A percentile compares a stretch with the other conserved stretches of the same genome.
phyloP scores from a whole-genome alignment of 2,797 vertebrate genomes.

The Lophotriccus pileatus region DNA sequence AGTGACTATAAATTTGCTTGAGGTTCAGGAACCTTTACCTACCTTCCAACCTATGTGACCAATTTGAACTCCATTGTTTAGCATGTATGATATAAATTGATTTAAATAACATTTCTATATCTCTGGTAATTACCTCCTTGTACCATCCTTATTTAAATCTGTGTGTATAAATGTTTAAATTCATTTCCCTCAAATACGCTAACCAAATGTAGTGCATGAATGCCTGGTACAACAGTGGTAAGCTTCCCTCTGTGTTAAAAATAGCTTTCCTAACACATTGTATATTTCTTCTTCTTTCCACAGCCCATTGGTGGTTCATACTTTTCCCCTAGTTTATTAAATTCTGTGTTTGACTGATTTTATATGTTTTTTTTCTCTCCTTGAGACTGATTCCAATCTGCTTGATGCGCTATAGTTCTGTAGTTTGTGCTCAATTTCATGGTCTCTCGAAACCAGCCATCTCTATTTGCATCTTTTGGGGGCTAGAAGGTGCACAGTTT shows the following conservation, averaged over 20 bases:
- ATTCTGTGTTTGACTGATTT: background rate
- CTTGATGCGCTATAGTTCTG: background rate
- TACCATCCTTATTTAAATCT: background rate
- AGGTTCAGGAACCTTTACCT: background rate
- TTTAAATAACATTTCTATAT: background rate
- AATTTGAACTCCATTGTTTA: background rate
- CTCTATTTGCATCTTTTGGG: background rate
- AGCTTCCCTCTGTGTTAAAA: background rate
- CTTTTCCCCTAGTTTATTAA: background rate
- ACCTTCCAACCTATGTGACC: background rate
- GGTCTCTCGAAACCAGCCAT: background rate
- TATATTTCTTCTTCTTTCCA: background rate
- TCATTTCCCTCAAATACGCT: background rate
- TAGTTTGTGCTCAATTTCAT: background rate
- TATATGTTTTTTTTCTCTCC: background rate
- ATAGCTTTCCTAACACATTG: background rate
- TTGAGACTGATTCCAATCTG: background rate
- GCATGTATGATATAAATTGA: background rate
- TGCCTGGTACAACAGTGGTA: background rate
- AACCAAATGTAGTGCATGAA: background rate
- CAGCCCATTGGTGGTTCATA: background rate
- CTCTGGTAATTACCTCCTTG: background rate
- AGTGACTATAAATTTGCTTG: background rate
- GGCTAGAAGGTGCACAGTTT: fast-evolving
- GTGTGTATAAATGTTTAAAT: background rate